Base-by-base conservation (phyloP, 2,797 vertebrate species). In the Hylomyscus alleni region DNA sequence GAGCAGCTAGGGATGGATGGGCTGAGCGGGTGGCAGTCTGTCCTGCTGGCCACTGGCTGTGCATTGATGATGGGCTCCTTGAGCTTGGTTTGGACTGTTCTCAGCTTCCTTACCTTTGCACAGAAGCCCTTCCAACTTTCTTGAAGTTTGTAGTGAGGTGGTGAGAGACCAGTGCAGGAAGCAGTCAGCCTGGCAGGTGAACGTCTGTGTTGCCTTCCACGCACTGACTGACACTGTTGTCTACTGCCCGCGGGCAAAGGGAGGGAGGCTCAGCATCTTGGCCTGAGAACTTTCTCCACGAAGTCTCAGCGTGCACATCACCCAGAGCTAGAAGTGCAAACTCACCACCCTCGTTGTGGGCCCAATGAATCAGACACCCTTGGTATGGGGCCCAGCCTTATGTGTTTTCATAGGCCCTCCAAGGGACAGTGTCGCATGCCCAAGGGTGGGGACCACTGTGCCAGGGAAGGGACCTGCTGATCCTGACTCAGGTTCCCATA, bases 201-300 rank as follows among this genome's bases (percentile, higher is more conserved):
- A 58, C 52, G n/a, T 88, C 84, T 54, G 76, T 87, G 81, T 89
- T 92, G 90, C 73, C 62, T 95, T 62, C 20, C 24, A 4, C 31
- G 34, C 2, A 44, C 72, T 31, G 24, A 44, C 72, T 31, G 24
- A 81, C 81, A 17, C 77, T 91, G 14, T 13, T 80, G 54, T 44
- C 44, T 54, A 1, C 37, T 56, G 52, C 76, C 47, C 82, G 54
- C 20, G 47, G 78, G 75, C 81, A 80, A 34, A 47, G 47, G 47
- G 54, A 83, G 77, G 52, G 50, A 82, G 81, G 52, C 26, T 91
- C 4, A 19, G 78, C 88, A 12, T 14, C 20, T 60, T 60, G 89
- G 62, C 40, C 56, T 54, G 72, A 67, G 29, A 31, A 9, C 80
- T 52, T 47, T 84, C 50, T 67, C 75, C 88, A 56, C 1, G 24